Percentiles rank a stretch among this genome's conserved stretches.
Evolutionary conservation across 2,888 invertebrate genomes (phyloP).

Genomic region (Dynastes tityus): DNA sequence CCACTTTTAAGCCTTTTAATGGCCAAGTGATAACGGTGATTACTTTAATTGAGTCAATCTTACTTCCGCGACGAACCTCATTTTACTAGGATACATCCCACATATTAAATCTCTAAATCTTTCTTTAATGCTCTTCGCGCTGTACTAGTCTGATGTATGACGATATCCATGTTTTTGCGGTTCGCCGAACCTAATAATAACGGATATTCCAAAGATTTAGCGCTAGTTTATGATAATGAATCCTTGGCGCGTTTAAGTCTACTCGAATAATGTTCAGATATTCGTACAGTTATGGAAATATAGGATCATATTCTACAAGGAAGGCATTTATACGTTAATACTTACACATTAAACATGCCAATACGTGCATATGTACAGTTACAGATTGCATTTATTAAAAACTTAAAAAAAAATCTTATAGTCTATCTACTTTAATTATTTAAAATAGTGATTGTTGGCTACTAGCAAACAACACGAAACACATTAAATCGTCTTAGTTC

Average conservation of each 20-base stretch:
- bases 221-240: slow-evolving; percentile 33
- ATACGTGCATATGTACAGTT: not conserved
- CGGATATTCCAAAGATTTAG: slow-evolving; percentile 37
- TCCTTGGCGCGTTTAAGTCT: not conserved
- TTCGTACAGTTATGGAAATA: not conserved
- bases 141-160: slow-evolving; percentile 36
- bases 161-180: slow-evolving; percentile 44
- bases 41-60: slow-evolving; percentile 82
- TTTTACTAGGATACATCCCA: slow-evolving; percentile 50
- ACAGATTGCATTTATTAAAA: no score
- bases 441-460: no score
- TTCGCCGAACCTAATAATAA: slow-evolving; percentile 31
- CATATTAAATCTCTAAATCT: slow-evolving; percentile 48
- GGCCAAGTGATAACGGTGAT: slow-evolving; percentile 80
- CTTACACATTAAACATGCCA: not conserved
- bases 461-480: no score
- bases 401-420: no score
- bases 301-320: no score
- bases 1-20: slow-evolving; percentile 77
- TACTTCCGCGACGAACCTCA: slow-evolving; percentile 68
- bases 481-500: no score
- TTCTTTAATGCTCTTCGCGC: slow-evolving; percentile 38
- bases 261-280: not conserved
- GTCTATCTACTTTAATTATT: no score
- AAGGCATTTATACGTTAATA: not conserved